phyloP scores from a whole-genome alignment of 2,797 vertebrate genomes.

The Alfaro cultratus region DNA sequence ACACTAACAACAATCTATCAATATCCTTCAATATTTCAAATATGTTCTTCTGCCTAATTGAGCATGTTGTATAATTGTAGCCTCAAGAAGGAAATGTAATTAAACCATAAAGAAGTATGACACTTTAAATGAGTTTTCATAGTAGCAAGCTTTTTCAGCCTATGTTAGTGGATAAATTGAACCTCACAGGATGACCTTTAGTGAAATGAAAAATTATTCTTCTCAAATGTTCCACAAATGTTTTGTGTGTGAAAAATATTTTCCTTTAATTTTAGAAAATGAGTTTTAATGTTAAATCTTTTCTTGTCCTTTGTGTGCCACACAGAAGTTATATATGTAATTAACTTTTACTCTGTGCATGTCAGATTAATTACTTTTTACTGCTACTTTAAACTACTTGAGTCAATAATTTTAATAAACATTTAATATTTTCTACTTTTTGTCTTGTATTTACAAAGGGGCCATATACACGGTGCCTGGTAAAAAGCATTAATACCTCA shows the following conservation, averaged over 20 bases:
- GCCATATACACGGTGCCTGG: not conserved
- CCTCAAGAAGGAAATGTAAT: slow-evolving; percentile 8
- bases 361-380: not conserved
- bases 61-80: slow-evolving; percentile 4
- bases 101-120: slow-evolving; percentile 1
- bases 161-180: not conserved
- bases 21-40: slow-evolving; percentile 4
- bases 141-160: not conserved
- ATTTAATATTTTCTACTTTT: not conserved
- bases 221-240: not conserved
- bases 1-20: not conserved
- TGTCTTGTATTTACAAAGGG: not conserved
- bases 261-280: not conserved
- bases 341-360: not conserved
- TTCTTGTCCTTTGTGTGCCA: not conserved
- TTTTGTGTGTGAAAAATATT: not conserved
- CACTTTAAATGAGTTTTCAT: not conserved
- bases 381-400: not conserved
- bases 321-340: not conserved
- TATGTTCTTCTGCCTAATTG: not conserved
- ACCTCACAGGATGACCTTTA: not conserved
- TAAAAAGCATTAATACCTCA: not conserved
- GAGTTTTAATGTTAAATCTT: not conserved
- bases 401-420: not conserved
- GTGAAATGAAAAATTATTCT: not conserved